Evolutionary conservation across 2,797 vertebrate species (phyloP), one percentile per base, ranked within the genome.

Genomic region (Enteromius anoplus): DNA sequence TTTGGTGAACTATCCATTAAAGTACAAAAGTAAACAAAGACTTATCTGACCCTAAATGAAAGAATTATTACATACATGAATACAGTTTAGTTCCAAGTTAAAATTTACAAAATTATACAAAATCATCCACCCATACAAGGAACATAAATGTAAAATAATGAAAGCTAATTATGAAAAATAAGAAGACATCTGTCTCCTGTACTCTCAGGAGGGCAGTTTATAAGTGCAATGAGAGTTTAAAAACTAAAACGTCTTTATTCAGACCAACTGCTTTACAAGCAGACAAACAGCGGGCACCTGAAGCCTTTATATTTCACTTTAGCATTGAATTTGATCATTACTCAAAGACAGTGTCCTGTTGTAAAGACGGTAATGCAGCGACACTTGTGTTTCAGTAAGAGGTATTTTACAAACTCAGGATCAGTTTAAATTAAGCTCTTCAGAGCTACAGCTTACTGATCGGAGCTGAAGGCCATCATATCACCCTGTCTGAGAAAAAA

Each of bases 401-500:
- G 86, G 85, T 83, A 82, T 88, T 73, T 40, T 66, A 73, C 68
- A 80, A 73, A 80, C 69, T 60, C 78, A 75, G 23, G 47, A 79
- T 80, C 40, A 75, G 26, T 47, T 75, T 72, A 81, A 88, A 84
- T 85, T 78, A 77, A 84, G 80, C 86, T 89, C 72, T 87, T 86
- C 84, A 85, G 5, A 78, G 80, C 81, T 62, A 29, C 4, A 21
- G 11, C 17, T 37, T 49, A 55, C 77, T 34, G 82, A 76, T 86
- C 78, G 19, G 70, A 70, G 75, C 51, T 78, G 8, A 85, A 85
- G 49, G 47, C 47, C 84, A 87, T 87, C 65, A 77, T 89, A 81
- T 81, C 64, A 29, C 78, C 86, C 80, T 84, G 87, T 89, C 84
- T 86, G 83, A 84, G 86, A 81, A 87, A 88, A 86, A 86, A 85